Evolutionary conservation across 1,140 invertebrate genomes (phyloP).

Genomic region (Drosophila kohkoa): DNA sequence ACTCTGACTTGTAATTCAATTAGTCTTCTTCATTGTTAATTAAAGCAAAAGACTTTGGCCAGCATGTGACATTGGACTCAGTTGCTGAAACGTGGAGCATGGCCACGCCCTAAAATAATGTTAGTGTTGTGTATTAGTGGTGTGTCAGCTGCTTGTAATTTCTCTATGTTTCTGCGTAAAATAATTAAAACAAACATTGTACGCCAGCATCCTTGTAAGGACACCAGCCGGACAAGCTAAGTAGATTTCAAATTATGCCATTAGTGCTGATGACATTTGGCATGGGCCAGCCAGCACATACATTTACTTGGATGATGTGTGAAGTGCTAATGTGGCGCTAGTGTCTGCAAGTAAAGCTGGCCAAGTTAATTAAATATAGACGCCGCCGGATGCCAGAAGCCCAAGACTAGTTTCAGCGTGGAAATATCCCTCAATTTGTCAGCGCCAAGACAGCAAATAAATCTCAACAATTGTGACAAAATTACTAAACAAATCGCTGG

Average conservation of each 20-base stretch:
- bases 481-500: constrained; percentile 58
- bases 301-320: constrained; percentile 1
- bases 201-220: background rate
- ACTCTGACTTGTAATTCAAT: constrained; percentile 59
- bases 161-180: constrained; percentile 61
- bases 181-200: constrained; percentile 74
- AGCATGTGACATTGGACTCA: constrained; percentile 21
- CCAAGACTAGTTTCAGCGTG: background rate
- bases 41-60: constrained; percentile 54
- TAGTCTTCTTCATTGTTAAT: constrained; percentile 69
- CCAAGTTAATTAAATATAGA: constrained; percentile 35
- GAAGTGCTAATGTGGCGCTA: constrained; percentile 15
- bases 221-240: constrained; percentile 50
- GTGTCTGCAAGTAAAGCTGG: constrained; percentile 20
- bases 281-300: constrained; percentile 6
- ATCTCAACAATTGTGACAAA: constrained; percentile 28
- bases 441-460: constrained; percentile 28
- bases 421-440: constrained; percentile 59
- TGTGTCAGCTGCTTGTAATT: constrained; percentile 50
- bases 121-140: background rate
- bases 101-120: constrained; percentile 35
- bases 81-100: background rate
- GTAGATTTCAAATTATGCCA: constrained; percentile 83
- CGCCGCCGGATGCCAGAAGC: background rate
- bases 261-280: constrained; percentile 80